Evolutionary conservation across 1,140 invertebrate genomes (phyloP), one percentile per base, ranked within the genome.

Genomic region (Ericerus pela): DNA sequence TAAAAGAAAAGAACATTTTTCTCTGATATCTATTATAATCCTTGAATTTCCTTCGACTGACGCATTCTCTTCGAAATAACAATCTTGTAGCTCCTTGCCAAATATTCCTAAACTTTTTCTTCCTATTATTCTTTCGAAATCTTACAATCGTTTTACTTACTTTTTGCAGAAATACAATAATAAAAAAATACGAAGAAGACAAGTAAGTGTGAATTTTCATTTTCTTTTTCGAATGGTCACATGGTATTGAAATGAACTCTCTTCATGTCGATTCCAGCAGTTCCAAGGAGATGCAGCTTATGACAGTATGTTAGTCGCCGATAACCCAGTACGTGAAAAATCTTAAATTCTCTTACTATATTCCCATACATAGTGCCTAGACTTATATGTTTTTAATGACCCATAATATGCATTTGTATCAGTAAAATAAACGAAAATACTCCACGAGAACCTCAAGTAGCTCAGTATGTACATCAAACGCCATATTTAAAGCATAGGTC

Each of bases 81-180:
- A 10, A 10, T 33, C 8, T 33, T 33, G 8, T n/a, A 33, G 8
- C 8, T 33, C 8, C 31, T 10, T n/a, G 31, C 36, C 24, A 52
- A 27, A 41, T 16, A 8, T 3, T 2, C 4, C 11, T 52, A 52
- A 11, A n/a, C 28, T 6, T 29, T 33, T 53, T 53, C 8, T 16
- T 41, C n/a, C n/a, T 41, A 18, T 53, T 52, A 14, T 30, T 31
- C 29, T 30, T 22, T 18, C 29, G 43, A 24, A 56, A 20, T 53
- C 10, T 10, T 24, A 18, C 11, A 16, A 37, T 16, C 1, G 27
- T 54, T 10, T 53, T 20, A 30, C 1, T 10, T 24, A 29, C 31
- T 37, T 41, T 51, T 57, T 57, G 14, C 10, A 58, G 57, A 58
- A 58, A 54, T 58, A 58, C 41, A 54, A 54, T 53, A 58, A 58